Conservation (phyloP, 2,888 invertebrate species). For the Taenaris catops region DNA sequence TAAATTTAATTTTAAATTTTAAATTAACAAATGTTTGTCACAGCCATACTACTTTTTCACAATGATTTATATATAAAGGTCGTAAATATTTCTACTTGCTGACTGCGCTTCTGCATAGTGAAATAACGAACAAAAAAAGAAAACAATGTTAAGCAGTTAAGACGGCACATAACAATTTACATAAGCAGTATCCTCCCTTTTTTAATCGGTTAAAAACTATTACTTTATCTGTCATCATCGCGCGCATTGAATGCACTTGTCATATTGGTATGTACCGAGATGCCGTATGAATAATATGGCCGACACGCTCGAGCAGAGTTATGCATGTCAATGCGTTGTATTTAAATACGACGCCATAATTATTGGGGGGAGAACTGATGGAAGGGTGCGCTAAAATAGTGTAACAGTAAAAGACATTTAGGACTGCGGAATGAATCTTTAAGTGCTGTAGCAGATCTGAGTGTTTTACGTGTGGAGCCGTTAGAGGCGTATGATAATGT, state of each 20-base stretch:
- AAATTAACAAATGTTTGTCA: too few relatives aligned
- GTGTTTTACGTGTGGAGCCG: background rate
- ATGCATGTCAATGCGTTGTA: slow-evolving; percentile 47
- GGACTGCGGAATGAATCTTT: background rate
- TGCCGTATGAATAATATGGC: slow-evolving; percentile 47
- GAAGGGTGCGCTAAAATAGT: slow-evolving; percentile 16
- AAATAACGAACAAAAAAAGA: too few relatives aligned
- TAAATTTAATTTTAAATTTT: too few relatives aligned
- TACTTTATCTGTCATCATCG: slow-evolving; percentile 11
- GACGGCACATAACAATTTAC: too few relatives aligned
- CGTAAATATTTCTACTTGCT: too few relatives aligned
- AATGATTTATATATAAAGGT: too few relatives aligned
- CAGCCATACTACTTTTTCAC: too few relatives aligned
- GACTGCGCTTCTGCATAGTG: too few relatives aligned
- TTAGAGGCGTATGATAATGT: background rate
- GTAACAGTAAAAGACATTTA: slow-evolving; percentile 13
- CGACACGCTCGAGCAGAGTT: slow-evolving; percentile 42
- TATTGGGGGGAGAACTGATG: slow-evolving; percentile 17
- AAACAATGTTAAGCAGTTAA: too few relatives aligned
- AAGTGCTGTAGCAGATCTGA: background rate
- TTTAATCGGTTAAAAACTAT: background rate
- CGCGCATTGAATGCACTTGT: slow-evolving; percentile 27
- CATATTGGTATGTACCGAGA: slow-evolving; percentile 39
- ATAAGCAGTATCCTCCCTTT: background rate
- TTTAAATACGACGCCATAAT: slow-evolving; percentile 27